Conservation (phyloP, 2,888 invertebrate species). For the Drosophila parthenogenetica region DNA sequence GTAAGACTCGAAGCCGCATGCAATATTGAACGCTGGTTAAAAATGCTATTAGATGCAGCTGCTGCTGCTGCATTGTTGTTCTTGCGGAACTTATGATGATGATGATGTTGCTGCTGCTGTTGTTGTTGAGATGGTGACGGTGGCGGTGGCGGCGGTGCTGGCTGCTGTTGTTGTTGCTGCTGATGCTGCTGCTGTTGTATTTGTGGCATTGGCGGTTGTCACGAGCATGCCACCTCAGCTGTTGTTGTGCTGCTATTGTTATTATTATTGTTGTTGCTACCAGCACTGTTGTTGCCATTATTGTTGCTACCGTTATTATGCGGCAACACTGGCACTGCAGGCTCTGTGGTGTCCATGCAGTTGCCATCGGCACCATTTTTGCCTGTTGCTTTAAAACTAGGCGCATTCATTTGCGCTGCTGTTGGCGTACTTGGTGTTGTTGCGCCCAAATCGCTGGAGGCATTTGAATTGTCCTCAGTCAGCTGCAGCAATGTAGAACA, state of each 20-base stretch:
- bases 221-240: constrained; percentile 85
- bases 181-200: constrained; percentile 44
- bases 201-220: constrained; percentile 81
- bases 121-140: constrained; percentile 72
- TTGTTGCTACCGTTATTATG: constrained; percentile 46
- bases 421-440: constrained; percentile 79
- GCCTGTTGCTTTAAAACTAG: constrained; percentile 63
- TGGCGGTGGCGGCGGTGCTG: constrained; percentile 54
- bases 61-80: constrained; percentile 84
- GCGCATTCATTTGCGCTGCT: constrained; percentile 71
- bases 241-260: constrained; percentile 69
- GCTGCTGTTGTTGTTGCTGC: constrained; percentile 44
- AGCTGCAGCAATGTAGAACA: constrained; percentile 39
- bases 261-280: constrained; percentile 39
- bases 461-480: constrained; percentile 84
- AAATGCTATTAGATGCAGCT: constrained; percentile 83
- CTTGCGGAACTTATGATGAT: constrained; percentile 82
- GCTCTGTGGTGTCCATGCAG: constrained; percentile 51
- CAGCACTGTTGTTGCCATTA: constrained; percentile 40
- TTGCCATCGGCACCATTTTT: constrained; percentile 63
- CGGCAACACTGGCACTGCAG: constrained; percentile 32
- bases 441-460: constrained; percentile 80
- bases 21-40: constrained; percentile 80
- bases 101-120: constrained; percentile 80
- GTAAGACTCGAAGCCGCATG: constrained; percentile 76